Base-by-base conservation (phyloP, 2,113 vertebrate species). In the Pardalotus punctatus region DNA sequence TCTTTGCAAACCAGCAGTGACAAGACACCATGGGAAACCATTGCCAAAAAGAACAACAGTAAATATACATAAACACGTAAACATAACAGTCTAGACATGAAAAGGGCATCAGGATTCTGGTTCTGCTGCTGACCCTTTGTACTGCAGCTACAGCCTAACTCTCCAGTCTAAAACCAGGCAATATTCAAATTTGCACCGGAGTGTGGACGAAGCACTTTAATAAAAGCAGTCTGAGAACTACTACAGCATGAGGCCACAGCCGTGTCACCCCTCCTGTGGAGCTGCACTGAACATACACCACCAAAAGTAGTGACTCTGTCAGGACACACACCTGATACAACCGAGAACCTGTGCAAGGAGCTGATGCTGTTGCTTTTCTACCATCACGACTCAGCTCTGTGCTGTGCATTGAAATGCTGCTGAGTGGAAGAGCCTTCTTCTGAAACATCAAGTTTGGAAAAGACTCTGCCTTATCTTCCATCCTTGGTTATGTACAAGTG, bases 271-370 rank as follows among this genome's bases (percentile, higher is more conserved):
- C 22, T 81, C 33, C 51, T 36, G 21, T 1, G 2, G 36, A 77
- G 62, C 62, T 40, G 73, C 54, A 40, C 51, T 23, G 74, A 36
- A 28, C 2, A 2, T 11, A n/a, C 29, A 56, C 4, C 0, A 0
- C 31, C 25, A 45, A 38, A 33, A 76, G 50, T 82, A 72, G 22
- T n/a, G 54, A 60, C 67, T 38, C 40, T 67, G 74, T 60, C 56
- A 81, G 50, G 54, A 88, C 54, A 56, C 62, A 57, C 36, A 65
- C 28, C 21, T 76, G 58, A 45, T 8, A 62, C 12, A 73, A 42
- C 11, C 18, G 60, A 67, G 56, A 85, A 33, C 5, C 21, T 6
- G 2, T 1, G 10, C 36, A 83, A 19, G 9, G 20, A 88, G 64
- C 19, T 3, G 1, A 31, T 2, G 1, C 31, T 61, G 40, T 22